Conservation (phyloP, 2,888 invertebrate species). For the Branchipolynoe longqiensis region DNA sequence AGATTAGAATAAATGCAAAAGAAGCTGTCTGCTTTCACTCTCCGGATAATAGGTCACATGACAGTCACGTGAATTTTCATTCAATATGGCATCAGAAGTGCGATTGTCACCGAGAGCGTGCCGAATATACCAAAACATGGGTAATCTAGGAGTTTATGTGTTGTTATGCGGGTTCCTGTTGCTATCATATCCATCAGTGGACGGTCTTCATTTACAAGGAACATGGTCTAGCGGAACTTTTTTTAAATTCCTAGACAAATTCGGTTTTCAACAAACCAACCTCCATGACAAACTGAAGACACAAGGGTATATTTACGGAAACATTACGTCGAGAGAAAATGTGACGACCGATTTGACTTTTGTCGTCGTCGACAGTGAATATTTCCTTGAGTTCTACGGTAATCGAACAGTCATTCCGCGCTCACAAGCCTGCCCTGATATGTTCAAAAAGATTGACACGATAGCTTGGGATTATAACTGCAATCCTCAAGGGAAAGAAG, state of each 20-base stretch:
- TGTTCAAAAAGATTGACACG: slow-evolving; percentile 92
- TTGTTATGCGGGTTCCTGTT: slow-evolving; percentile 11
- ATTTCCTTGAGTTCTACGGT: slow-evolving; percentile 94
- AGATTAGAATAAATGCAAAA: too few species aligned
- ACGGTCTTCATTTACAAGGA: slow-evolving; percentile 76
- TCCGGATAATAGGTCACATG: slow-evolving; percentile 60
- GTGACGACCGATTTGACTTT: slow-evolving; percentile 86
- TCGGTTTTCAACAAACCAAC: slow-evolving; percentile 98
- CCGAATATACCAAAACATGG: slow-evolving; percentile 15
- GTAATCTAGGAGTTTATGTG: neutral
- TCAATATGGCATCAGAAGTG: slow-evolving; percentile 56
- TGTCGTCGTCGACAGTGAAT: slow-evolving; percentile 93
- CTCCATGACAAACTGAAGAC: slow-evolving; percentile 91
- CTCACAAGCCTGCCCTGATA: slow-evolving; percentile 88
- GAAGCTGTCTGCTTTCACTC: too few species aligned
- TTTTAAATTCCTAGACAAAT: slow-evolving; percentile 92
- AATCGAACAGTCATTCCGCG: slow-evolving; percentile 85
- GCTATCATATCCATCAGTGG: neutral
- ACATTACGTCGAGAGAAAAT: slow-evolving; percentile 88
- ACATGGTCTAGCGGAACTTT: slow-evolving; percentile 84
- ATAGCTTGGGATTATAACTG: slow-evolving; percentile 93
- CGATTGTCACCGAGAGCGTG: slow-evolving; percentile 12
- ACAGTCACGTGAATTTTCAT: slow-evolving; percentile 54
- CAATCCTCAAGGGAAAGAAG: slow-evolving; percentile 88
- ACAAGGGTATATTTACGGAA: slow-evolving; percentile 97